A percentile compares a stretch with the other conserved stretches of the same genome.
Conservation (phyloP, 2,797 vertebrate genomes). For the Eulemur rubriventer region DNA sequence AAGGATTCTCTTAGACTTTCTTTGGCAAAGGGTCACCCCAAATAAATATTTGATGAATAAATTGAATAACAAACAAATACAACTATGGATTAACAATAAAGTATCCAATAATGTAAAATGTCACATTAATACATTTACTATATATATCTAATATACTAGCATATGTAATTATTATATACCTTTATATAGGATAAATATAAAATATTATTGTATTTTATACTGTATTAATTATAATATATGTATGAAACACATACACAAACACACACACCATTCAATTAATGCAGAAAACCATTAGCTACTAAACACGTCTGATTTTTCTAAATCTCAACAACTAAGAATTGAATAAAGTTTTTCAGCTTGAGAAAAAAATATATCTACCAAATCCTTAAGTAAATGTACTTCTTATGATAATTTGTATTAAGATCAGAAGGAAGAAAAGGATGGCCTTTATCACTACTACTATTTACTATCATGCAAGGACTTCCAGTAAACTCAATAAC, state of each 20-base stretch:
- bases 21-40: background rate
- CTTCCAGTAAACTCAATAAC: too few species aligned
- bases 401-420: background rate
- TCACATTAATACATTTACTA: background rate
- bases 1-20: background rate
- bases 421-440: background rate
- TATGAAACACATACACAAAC: background rate
- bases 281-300: background rate
- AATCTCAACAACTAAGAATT: background rate
- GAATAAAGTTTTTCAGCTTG: background rate
- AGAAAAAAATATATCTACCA: background rate
- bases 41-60: background rate
- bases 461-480: background rate
- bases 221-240: background rate
- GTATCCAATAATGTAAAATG: background rate
- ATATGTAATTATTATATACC: background rate
- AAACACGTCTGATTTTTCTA: background rate
- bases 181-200: background rate
- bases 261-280: background rate
- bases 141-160: background rate
- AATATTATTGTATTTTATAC: background rate
- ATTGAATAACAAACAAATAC: background rate
- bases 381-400: background rate
- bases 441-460: background rate
- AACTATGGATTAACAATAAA: background rate